Conservation (phyloP, 2,888 invertebrate species). For the Lasioglossum oenotherae region DNA sequence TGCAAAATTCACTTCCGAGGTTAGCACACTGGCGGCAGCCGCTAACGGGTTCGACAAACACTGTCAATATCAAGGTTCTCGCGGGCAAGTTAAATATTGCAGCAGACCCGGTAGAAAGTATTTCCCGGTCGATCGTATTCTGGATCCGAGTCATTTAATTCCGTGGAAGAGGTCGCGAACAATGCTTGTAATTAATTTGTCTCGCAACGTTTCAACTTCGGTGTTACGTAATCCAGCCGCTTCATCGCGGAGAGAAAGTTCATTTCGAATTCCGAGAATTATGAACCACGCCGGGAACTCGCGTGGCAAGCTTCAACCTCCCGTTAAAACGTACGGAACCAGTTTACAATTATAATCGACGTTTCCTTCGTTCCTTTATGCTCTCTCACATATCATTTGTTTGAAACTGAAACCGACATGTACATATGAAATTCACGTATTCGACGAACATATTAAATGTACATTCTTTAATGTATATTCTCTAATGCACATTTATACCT, state of each 20-base stretch:
- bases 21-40: not conserved
- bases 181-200: constrained; percentile 28
- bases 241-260: constrained; percentile 47
- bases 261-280: constrained; percentile 33
- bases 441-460: not conserved
- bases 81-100: not conserved
- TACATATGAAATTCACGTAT: not conserved
- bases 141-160: not conserved
- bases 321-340: not conserved
- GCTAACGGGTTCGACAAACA: constrained; percentile 44
- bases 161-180: not conserved
- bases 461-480: not conserved
- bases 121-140: not conserved
- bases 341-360: constrained; percentile 3
- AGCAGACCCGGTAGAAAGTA: constrained; percentile 39
- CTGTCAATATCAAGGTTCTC: not conserved
- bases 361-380: not conserved
- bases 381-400: not conserved
- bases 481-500: not conserved
- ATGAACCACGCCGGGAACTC: constrained; percentile 33
- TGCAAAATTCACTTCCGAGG: constrained; percentile 28
- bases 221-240: constrained; percentile 30
- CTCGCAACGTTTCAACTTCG: not conserved
- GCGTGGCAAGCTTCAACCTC: constrained; percentile 15
- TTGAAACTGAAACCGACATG: not conserved